Evolutionary conservation across 2,888 invertebrate species (phyloP).

Genomic region (Salpingus planirostris): DNA sequence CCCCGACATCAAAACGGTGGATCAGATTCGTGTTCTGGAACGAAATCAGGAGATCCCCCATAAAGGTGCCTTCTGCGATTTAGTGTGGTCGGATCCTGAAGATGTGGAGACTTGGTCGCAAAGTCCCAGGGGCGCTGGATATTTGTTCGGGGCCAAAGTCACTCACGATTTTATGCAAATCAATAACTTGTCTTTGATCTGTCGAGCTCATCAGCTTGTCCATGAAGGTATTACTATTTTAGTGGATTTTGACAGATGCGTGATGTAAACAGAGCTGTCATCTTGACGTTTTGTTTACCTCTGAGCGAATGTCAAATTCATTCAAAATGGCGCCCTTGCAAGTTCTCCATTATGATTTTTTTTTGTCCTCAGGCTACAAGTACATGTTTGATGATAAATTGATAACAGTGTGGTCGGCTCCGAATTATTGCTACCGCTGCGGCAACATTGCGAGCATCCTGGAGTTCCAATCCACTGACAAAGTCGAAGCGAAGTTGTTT

Average conservation of each 20-base stretch:
- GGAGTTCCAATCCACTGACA: constrained; percentile 72
- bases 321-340: no score
- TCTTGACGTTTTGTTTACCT: no score
- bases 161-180: constrained; percentile 91
- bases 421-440: constrained; percentile 99
- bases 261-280: no score
- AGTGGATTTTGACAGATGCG: neutral
- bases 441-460: constrained; percentile 97
- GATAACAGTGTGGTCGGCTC: constrained; percentile 99
- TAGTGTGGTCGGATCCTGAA: constrained; percentile 99
- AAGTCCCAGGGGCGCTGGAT: constrained; percentile 94
- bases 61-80: constrained; percentile 96
- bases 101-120: constrained; percentile 90
- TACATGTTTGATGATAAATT: constrained; percentile 97
- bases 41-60: constrained; percentile 97
- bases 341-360: constrained; percentile 30
- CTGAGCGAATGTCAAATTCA: no score
- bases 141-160: constrained; percentile 92
- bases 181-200: constrained; percentile 88
- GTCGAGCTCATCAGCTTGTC: constrained; percentile 97
- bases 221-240: constrained; percentile 93
- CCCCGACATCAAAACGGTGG: constrained; percentile 91
- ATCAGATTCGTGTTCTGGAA: constrained; percentile 92
- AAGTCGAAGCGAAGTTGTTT: constrained; percentile 78
- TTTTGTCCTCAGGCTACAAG: constrained; percentile 91